These are phyloP conservation scores for Drosophila colorata DNA, from an alignment of 2,888 invertebrate species.

Conservation along the genomic window DNA sequence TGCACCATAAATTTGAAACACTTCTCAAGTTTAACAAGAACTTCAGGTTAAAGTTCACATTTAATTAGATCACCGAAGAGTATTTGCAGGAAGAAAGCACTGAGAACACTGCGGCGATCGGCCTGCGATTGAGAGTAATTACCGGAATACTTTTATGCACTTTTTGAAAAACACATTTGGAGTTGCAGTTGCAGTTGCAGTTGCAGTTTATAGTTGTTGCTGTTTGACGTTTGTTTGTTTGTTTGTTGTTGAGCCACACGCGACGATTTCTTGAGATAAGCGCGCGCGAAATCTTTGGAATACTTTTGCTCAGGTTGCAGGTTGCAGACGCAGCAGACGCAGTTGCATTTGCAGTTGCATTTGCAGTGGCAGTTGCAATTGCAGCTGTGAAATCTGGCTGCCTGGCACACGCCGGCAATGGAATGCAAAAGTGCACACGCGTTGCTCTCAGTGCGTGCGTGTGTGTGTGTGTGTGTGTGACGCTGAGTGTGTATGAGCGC, in stretches of 20 bases:
- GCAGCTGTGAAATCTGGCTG: slow-evolving; percentile 66
- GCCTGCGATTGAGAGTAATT: slow-evolving; percentile 31
- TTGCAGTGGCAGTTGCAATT: slow-evolving; percentile 32
- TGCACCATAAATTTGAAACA: not conserved
- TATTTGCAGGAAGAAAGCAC: not conserved
- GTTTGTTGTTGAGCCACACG: slow-evolving; percentile 53
- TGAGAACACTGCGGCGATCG: slow-evolving; percentile 24
- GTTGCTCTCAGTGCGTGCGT: slow-evolving; percentile 26
- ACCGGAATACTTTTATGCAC: slow-evolving; percentile 27
- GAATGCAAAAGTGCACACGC: slow-evolving; percentile 66
- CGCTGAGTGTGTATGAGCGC: too few species aligned
- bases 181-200: too few species aligned
- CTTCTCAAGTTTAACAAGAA: slow-evolving; percentile 19
- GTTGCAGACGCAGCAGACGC: too few species aligned
- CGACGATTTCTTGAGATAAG: slow-evolving; percentile 52
- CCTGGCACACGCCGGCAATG: slow-evolving; percentile 73
- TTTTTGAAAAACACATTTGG: slow-evolving; percentile 10
- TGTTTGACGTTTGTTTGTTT: slow-evolving; percentile 22
- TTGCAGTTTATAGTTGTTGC: slow-evolving; percentile 38
- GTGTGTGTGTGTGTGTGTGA: slow-evolving; percentile 30
- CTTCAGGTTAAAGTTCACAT: slow-evolving; percentile 12
- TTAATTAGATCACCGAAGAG: slow-evolving; percentile 15
- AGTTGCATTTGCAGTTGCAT: slow-evolving; percentile 33
- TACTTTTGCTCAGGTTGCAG: slow-evolving; percentile 45
- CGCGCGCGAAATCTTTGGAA: slow-evolving; percentile 60